These are phyloP conservation scores for Cladopsammia gracilis DNA, from an alignment of 64 coral and sea anemone species.

Conservation along the genomic window DNA sequence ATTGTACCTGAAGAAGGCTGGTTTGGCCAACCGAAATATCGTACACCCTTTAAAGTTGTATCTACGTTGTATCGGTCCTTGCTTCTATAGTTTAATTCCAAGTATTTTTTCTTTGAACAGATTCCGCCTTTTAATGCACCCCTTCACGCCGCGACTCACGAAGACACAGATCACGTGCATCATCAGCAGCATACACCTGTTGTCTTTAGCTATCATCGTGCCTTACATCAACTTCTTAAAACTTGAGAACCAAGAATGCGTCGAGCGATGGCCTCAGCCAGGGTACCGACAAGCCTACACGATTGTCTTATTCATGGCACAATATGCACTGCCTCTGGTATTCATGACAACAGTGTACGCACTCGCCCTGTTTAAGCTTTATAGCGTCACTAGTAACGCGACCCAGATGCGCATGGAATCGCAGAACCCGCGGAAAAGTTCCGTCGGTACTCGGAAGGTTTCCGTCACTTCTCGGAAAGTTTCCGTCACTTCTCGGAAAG, in stretches of 20 bases:
- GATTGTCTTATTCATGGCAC: conserved; percentile 44
- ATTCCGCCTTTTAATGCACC: conserved; percentile 66
- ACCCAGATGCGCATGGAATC: conserved; percentile 24
- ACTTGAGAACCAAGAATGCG: conserved; percentile 15
- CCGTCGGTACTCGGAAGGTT: not conserved
- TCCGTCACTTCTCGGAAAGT: not conserved
- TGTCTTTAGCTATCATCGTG: conserved; percentile 31
- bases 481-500: not conserved
- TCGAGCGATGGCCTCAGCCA: conserved; percentile 54
- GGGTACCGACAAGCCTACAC: conserved; percentile 73
- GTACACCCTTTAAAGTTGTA: too few species aligned
- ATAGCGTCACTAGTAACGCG: conserved; percentile 48
- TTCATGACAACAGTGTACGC: conserved; percentile 72
- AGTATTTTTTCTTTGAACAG: not conserved
- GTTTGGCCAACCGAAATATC: too few species aligned
- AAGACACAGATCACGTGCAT: conserved; percentile 60
- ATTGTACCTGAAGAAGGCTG: too few species aligned
- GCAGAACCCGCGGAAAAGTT: not conserved
- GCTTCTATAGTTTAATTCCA: too few species aligned
- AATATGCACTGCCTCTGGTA: conserved; percentile 65
- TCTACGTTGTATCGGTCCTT: too few species aligned
- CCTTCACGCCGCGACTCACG: conserved; percentile 67
- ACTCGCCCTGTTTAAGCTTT: conserved; percentile 58
- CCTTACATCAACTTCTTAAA: conserved; percentile 45
- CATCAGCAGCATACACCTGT: conserved; percentile 14